Base-by-base conservation (phyloP, 2,797 vertebrate genomes). In the Scarus forsteni region DNA sequence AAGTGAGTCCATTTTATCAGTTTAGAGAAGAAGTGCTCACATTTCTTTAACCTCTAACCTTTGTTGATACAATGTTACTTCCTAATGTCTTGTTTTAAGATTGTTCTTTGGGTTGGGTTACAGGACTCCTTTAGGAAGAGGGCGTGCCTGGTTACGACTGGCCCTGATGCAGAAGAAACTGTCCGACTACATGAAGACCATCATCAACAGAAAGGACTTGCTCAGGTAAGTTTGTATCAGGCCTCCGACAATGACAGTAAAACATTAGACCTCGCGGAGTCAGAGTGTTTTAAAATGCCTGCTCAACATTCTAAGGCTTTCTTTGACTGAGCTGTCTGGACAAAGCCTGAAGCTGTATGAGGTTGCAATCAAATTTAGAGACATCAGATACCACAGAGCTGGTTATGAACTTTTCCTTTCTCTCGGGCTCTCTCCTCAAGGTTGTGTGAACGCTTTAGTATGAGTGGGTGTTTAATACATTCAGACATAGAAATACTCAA, bases 121-220 rank as follows among this genome's bases (percentile, higher is more conserved):
- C 77, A 99, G 98, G 90, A 99, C 98, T 1, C 97, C 98, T 6
- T 89, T 98, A 53, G 98, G 98, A 52, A 94, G 98, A 95, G 98
- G 98, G 46, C 96, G 98, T 49, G 98, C 98, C 48, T 99, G 98
- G 98, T 93, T 99, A 49, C 96, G 98, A 39, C 86, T 99, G 87
- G 98, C 98, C n/a, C 83, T 99, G 61, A 99, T 99, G 98, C 98
- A 99, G 91, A 99, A 99, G 94, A 99, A 99, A 69, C 97, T 99
- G 35, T 99, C 98, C 0, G 98, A 99, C 81, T 99, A 99, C 85
- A 99, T 99, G 97, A 99, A 99, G 91, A 98, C 97, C 76, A 95
- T 99, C 91, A 99, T 99, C 87, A 99, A 99, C 89, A 96, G 97
- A 75, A 99, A 99, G 88, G 98, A 99, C 86, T 95, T 99, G 81